Evolutionary conservation across 2,888 invertebrate species (phyloP).

Genomic region (Phragmatobia fuliginosa): DNA sequence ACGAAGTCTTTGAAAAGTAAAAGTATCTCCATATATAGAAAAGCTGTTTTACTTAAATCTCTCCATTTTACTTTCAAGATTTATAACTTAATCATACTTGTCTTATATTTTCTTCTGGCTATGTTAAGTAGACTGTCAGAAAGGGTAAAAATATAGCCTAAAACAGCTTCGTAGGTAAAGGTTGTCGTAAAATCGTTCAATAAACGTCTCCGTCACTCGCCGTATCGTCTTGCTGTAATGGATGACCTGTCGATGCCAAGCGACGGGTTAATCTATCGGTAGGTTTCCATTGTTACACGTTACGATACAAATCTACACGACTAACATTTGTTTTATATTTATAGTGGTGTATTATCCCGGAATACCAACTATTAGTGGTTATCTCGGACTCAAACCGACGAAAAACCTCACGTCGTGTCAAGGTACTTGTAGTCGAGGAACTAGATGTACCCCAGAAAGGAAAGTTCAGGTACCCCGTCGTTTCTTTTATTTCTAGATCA

Average conservation of each 20-base stretch:
- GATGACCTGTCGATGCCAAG: constrained; percentile 64
- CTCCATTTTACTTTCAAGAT: neutral
- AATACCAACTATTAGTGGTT: too few species aligned
- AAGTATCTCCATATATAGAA: too few species aligned
- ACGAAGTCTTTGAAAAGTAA: too few species aligned
- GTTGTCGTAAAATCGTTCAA: constrained; percentile 35
- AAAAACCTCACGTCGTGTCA: too few species aligned
- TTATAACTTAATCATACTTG: neutral
- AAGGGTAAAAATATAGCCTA: neutral
- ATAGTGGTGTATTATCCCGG: too few species aligned
- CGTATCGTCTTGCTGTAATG: constrained; percentile 57
- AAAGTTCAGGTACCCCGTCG: too few species aligned
- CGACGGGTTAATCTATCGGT: constrained; percentile 57
- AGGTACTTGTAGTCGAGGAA: too few species aligned
- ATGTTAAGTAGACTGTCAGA: neutral
- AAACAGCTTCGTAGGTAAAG: constrained; percentile 11
- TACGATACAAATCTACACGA: neutral
- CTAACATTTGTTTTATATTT: too few species aligned
- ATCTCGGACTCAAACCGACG: too few species aligned
- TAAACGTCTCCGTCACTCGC: constrained; percentile 51
- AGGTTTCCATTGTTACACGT: constrained; percentile 44
- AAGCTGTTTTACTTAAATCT: neutral
- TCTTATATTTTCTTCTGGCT: neutral
- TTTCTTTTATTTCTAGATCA: too few species aligned
- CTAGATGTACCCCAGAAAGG: too few species aligned